A percentile compares a stretch with the other conserved stretches of the same genome.
These are phyloP conservation scores for Sarcoramphus papa DNA, from an alignment of 2,797 vertebrate species.

Conservation along the genomic window DNA sequence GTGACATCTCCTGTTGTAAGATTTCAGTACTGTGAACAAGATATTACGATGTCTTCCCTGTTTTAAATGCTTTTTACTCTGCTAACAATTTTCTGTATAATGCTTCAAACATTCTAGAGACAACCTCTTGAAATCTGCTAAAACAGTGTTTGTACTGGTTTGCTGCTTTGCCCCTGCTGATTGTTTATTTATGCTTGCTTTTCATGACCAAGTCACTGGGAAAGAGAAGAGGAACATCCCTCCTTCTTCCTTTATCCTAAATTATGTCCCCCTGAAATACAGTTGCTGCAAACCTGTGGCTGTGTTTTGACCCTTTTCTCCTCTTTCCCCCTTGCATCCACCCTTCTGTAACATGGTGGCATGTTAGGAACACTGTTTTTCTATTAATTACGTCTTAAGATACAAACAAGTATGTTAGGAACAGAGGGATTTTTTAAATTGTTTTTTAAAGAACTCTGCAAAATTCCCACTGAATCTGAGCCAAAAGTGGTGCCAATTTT, in stretches of 20 bases:
- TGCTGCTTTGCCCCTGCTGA: conserved; percentile 38
- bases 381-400: conserved; percentile 18
- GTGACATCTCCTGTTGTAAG: conserved; percentile 29
- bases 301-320: not conserved
- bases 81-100: not conserved
- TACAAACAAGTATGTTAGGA: conserved; percentile 37
- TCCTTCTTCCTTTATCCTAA: not conserved
- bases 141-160: conserved; percentile 7
- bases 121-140: conserved; percentile 27
- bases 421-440: conserved; percentile 3
- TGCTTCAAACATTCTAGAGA: not conserved
- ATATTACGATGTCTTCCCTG: not conserved
- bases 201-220: not conserved
- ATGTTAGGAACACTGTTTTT: conserved; percentile 8
- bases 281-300: not conserved
- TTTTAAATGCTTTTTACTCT: conserved; percentile 7
- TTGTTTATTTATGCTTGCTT: conserved; percentile 34
- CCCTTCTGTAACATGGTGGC: not conserved
- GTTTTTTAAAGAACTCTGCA: conserved; percentile 13
- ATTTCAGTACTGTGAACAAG: conserved; percentile 27
- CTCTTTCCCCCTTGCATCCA: not conserved
- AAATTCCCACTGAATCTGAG: conserved; percentile 53
- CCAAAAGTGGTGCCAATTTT: conserved; percentile 68
- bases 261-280: not conserved
- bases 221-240: not conserved